Evolutionary conservation across 2,888 invertebrate species (phyloP).

Genomic region (Pseudolycoriella hygida): DNA sequence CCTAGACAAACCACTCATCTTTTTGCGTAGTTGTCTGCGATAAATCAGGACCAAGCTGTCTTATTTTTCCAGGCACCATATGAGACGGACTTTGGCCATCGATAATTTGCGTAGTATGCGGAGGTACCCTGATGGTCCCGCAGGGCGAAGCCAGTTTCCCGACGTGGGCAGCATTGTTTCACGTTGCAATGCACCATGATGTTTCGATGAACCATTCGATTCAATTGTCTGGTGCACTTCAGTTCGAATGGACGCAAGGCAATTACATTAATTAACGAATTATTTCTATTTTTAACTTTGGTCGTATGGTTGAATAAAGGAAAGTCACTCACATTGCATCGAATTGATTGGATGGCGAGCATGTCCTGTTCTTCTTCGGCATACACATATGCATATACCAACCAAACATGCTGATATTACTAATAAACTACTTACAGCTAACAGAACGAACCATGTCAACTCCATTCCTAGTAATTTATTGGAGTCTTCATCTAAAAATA

Average conservation of each 20-base stretch:
- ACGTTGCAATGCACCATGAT: constrained; percentile 37
- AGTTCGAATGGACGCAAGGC: constrained; percentile 16
- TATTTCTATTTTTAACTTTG: not conserved
- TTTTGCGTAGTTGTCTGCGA: constrained; percentile 54
- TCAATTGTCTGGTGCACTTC: constrained; percentile 62
- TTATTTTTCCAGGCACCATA: constrained; percentile 81
- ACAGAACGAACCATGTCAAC: constrained; percentile 50
- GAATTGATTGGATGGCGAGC: constrained; percentile 33
- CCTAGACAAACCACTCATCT: constrained; percentile 83
- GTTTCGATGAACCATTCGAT: constrained; percentile 49
- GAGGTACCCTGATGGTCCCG: constrained; percentile 42
- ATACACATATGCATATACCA: constrained; percentile 57
- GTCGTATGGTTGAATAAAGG: too few relatives aligned
- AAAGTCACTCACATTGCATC: constrained; percentile 25
- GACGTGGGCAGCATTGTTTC: constrained; percentile 42
- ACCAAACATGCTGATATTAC: constrained; percentile 49
- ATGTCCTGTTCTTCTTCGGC: constrained; percentile 35
- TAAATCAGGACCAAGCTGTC: constrained; percentile 32
- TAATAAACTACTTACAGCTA: constrained; percentile 50
- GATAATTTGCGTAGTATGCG: constrained; percentile 33
- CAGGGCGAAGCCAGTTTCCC: constrained; percentile 95
- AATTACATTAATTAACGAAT: not conserved
- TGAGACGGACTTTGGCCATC: constrained; percentile 73
- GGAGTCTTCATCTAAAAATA: constrained; percentile 36
- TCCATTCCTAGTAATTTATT: constrained; percentile 52